phyloP scores from a whole-genome alignment of 2,113 vertebrate genomes.

The Hemibagrus wyckioides region DNA sequence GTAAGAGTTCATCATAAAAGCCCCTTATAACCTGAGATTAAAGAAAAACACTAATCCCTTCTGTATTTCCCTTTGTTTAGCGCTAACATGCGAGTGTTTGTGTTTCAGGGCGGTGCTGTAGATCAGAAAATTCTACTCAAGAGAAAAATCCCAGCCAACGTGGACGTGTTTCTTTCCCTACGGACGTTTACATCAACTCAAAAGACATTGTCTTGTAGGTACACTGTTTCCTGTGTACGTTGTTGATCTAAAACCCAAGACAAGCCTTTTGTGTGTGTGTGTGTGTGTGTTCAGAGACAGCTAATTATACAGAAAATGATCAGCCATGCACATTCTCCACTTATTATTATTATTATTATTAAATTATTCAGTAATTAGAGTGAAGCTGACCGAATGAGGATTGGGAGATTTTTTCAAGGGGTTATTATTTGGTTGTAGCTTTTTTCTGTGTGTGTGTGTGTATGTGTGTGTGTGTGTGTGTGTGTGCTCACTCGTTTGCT shows the following conservation, averaged over 20 bases:
- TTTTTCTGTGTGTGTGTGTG: too few species aligned
- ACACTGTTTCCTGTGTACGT: background rate
- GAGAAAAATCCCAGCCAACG: too few species aligned
- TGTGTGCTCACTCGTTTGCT: background rate
- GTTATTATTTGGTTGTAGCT: background rate
- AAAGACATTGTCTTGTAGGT: background rate
- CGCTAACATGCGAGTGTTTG: background rate
- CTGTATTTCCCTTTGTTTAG: background rate
- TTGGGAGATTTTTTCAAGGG: background rate
- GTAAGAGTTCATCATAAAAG: background rate
- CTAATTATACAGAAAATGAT: background rate
- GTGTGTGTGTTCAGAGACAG: background rate
- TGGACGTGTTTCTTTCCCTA: background rate
- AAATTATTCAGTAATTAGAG: background rate
- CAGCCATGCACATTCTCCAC: background rate
- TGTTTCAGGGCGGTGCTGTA: background rate
- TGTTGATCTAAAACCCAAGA: background rate
- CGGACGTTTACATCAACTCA: background rate
- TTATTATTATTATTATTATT: background rate
- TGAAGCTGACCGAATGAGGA: background rate
- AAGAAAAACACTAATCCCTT: too few species aligned
- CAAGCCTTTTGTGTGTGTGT: too few species aligned
- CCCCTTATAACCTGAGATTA: too few species aligned
- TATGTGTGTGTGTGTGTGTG: background rate
- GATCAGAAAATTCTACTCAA: background rate